Percentiles rank a stretch among this genome's conserved stretches.
Evolutionary conservation across 2,888 invertebrate genomes (phyloP).

Genomic region (Eumacrocentrus americanus): DNA sequence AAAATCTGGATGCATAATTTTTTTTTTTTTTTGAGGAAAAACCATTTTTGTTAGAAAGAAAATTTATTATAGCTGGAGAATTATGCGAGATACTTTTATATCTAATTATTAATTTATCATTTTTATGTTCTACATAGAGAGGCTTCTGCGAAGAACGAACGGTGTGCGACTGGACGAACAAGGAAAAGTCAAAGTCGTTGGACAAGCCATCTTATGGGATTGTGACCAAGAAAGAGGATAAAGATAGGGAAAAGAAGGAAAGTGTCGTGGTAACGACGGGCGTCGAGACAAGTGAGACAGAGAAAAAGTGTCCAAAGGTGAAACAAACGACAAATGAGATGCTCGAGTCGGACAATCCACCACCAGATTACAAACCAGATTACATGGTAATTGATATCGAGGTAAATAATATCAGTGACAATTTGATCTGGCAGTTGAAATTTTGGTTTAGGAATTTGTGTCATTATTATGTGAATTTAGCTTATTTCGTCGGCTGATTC

Average conservation of each 20-base stretch:
- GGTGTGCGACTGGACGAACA: slow-evolving; percentile 56
- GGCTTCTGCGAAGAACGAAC: slow-evolving; percentile 54
- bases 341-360: slow-evolving; percentile 57
- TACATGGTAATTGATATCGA: slow-evolving; percentile 63
- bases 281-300: slow-evolving; percentile 30
- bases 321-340: slow-evolving; percentile 58
- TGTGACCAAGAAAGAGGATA: slow-evolving; percentile 54
- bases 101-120: slow-evolving; percentile 10
- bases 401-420: slow-evolving; percentile 43
- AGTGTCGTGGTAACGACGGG: slow-evolving; percentile 39
- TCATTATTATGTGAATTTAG: too few relatives aligned
- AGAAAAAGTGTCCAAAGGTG: slow-evolving; percentile 31
- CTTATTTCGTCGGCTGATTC: too few relatives aligned
- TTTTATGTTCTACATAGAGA: slow-evolving; percentile 40
- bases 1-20: too few relatives aligned
- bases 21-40: too few relatives aligned
- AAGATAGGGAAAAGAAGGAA: slow-evolving; percentile 53
- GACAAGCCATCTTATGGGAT: slow-evolving; percentile 53
- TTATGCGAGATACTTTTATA: not conserved
- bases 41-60: not conserved
- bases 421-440: too few relatives aligned
- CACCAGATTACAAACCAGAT: slow-evolving; percentile 58
- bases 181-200: slow-evolving; percentile 57
- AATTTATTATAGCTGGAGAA: too few relatives aligned
- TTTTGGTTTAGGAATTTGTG: too few relatives aligned